These are phyloP conservation scores for Naso thynnoides DNA, from an alignment of 2,797 vertebrate genomes.

Conservation along the genomic window DNA sequence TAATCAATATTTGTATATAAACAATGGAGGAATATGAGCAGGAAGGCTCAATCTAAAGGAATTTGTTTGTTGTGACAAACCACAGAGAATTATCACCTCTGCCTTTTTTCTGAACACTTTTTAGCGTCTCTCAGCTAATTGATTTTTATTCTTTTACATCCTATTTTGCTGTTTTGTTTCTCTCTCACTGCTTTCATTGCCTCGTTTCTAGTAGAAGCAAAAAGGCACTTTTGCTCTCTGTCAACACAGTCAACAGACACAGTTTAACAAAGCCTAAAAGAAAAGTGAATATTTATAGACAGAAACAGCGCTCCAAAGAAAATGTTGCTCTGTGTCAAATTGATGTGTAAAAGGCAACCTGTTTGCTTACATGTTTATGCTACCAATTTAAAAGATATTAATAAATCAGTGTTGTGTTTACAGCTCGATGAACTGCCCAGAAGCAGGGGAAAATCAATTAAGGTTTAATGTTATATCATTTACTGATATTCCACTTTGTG, in stretches of 20 bases:
- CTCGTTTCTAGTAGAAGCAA: background rate
- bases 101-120: background rate
- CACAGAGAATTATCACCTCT: conserved; percentile 4
- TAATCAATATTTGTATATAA: background rate
- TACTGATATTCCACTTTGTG: background rate
- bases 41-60: background rate
- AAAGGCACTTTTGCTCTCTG: too few species aligned
- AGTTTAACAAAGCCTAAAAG: background rate
- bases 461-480: background rate
- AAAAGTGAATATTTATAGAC: background rate
- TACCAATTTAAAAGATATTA: too few species aligned
- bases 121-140: conserved; percentile 25
- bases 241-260: conserved; percentile 1
- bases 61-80: background rate
- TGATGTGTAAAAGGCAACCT: background rate
- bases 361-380: too few species aligned
- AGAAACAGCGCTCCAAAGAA: background rate
- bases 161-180: background rate
- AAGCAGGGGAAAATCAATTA: background rate
- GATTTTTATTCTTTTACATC: conserved; percentile 29
- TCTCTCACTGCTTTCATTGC: background rate
- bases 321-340: background rate
- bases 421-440: background rate
- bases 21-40: background rate
- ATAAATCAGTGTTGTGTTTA: background rate